These are phyloP conservation scores for Sphecodes monilicornis DNA, from an alignment of 2,888 invertebrate species.

Conservation along the genomic window DNA sequence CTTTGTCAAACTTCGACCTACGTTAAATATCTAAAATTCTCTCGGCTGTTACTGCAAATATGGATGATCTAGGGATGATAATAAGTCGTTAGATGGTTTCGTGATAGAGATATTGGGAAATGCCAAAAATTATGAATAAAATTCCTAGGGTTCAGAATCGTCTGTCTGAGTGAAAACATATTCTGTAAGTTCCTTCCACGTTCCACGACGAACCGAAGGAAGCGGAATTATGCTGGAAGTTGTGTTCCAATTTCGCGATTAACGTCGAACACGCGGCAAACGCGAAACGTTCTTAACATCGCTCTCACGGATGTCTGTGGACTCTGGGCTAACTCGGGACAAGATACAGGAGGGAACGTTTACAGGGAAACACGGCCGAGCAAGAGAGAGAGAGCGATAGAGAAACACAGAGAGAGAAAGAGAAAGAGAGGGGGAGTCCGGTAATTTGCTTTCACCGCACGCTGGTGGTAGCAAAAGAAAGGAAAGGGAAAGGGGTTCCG, in stretches of 20 bases:
- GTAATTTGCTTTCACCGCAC: constrained; percentile 50
- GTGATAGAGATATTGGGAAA: background rate
- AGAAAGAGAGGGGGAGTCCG: background rate
- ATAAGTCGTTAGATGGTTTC: no score
- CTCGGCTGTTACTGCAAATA: no score
- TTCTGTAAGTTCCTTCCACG: background rate
- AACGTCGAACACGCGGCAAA: background rate
- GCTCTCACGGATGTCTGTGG: background rate
- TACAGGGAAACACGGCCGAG: constrained; percentile 27
- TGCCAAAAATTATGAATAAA: background rate
- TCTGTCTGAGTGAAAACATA: background rate
- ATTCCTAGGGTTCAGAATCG: background rate
- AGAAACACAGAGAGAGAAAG: no score
- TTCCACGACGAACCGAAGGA: background rate
- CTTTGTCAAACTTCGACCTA: background rate
- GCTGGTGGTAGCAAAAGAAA: background rate
- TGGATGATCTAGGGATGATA: no score
- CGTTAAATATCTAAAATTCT: background rate
- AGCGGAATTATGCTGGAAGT: background rate
- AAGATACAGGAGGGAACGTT: constrained; percentile 1
- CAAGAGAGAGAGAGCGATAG: background rate
- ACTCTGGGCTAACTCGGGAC: background rate
- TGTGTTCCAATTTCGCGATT: background rate
- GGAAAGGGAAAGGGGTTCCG: constrained; percentile 1
- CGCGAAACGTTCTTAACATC: background rate